These are phyloP conservation scores for Paragorgia papillata DNA, from an alignment of 92 coral and sea anemone genomes.

Conservation along the genomic window DNA sequence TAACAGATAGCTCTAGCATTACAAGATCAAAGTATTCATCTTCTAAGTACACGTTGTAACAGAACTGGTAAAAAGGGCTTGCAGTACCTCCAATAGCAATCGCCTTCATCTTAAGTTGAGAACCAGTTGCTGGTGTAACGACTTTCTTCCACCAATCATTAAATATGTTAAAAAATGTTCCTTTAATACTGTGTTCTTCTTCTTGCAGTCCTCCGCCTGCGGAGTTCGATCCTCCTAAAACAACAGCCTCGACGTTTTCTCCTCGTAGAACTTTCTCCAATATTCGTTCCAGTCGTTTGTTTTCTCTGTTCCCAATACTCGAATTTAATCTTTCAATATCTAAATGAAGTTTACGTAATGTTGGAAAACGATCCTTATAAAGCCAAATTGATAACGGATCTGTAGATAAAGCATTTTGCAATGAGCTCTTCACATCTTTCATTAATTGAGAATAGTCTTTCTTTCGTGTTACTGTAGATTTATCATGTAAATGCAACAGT, in stretches of 20 bases:
- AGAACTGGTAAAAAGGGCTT: conserved; percentile 71
- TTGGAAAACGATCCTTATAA: background rate
- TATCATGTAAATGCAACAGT: too few species aligned
- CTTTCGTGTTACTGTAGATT: too few species aligned
- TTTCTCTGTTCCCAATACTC: conserved; percentile 26
- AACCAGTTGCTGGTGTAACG: conserved; percentile 47
- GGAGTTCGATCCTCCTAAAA: conserved; percentile 81
- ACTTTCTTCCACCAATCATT: conserved; percentile 74
- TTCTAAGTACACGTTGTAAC: conserved; percentile 70
- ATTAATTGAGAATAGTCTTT: too few species aligned
- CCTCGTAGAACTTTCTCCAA: conserved; percentile 63
- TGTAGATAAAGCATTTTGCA: background rate
- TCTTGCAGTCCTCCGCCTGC: conserved; percentile 81
- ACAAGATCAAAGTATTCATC: conserved; percentile 60
- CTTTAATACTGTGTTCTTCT: conserved; percentile 54
- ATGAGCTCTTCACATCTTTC: too few species aligned
- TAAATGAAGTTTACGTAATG: conserved; percentile 2
- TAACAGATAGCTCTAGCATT: conserved; percentile 71
- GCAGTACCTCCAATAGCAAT: conserved; percentile 77
- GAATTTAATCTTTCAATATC: conserved; percentile 7
- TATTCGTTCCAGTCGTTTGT: conserved; percentile 45
- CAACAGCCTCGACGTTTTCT: conserved; percentile 53
- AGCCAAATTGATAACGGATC: background rate
- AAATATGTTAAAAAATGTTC: conserved; percentile 61
- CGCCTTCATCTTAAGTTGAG: conserved; percentile 27